Percentiles rank a stretch among this genome's conserved stretches.
Conservation (phyloP, 2,113 vertebrate genomes). For the Myotis davidii region DNA sequence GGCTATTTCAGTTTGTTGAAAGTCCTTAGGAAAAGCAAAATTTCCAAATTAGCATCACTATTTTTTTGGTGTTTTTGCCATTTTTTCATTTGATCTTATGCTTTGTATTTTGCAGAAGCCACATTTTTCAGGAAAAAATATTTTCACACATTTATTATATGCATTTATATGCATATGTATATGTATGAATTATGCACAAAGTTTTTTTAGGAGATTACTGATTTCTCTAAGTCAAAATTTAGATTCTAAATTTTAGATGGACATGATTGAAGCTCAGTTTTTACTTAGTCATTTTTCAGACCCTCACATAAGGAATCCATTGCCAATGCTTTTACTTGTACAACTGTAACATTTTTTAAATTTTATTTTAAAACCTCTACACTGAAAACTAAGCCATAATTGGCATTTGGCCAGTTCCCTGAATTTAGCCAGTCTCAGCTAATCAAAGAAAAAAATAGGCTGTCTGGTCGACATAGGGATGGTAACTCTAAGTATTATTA, state of each 20-base stretch:
- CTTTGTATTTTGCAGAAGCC: not conserved
- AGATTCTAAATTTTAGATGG: not conserved
- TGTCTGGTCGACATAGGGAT: not conserved
- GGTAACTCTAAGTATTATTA: conserved; percentile 19
- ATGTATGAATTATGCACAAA: not conserved
- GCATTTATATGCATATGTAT: not conserved
- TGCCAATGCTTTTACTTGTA: not conserved
- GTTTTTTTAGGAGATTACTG: not conserved
- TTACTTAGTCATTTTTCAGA: not conserved
- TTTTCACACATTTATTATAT: not conserved
- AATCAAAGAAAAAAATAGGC: not conserved
- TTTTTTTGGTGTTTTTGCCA: not conserved
- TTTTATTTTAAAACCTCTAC: conserved; percentile 23
- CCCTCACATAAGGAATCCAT: not conserved
- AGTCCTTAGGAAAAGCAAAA: conserved; percentile 6
- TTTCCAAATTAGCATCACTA: not conserved
- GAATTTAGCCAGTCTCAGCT: not conserved
- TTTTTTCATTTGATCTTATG: not conserved
- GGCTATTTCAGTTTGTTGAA: not conserved
- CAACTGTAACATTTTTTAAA: not conserved
- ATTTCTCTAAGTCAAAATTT: not conserved
- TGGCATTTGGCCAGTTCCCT: not conserved
- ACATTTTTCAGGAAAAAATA: not conserved
- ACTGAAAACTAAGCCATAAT: not conserved
- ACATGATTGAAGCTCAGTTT: not conserved